Base-by-base conservation (phyloP, 2,888 invertebrate species). In the Calameuta idolon region DNA sequence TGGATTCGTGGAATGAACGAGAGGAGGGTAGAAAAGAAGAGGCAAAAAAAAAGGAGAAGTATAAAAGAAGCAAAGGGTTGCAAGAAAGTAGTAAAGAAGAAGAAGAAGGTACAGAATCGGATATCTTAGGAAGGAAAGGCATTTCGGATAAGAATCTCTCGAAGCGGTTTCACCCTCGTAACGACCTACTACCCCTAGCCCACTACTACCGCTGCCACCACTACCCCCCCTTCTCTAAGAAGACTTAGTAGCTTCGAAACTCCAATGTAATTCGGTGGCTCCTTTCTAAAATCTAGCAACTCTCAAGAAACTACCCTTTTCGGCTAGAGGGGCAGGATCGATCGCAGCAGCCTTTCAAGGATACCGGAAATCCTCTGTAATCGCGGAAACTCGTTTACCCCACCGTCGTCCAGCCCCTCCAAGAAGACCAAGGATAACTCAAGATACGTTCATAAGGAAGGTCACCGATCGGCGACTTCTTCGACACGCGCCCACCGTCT, bases 241-340 rank as follows among this genome's bases (percentile, higher is more conserved):
- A 55, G 55, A 55, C 23, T 55, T 23, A 55, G 73, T 73, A 74
- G 31, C 71, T 34, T 34, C 30, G 12, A 33, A 71, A 71, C 71
- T 12, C 71, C 31, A 31, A 30, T 31, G 71, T 71, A 71, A 71
- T 71, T 71, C 71, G 15, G 71, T 12, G 68, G 76, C 74, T 55
- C 68, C 37, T 40, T 74, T 40, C 76, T 73, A 74, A 77, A 77
- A 77, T 73, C 76, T 77, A 68, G 30, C 33, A 15, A 74, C 31
- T 40, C 35, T 9, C 55, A 23, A 55, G 55, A 55, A 55, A 55
- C 55, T 55, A 55, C 23, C 23, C 55, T 55, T 55, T 55, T 23
- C 55, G 23, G 9, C 23, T 23, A 55, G 55, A 55, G 55, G 23
- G 55, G 23, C 2, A 55, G 55, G 23, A 55, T 55, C 55, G 55